phyloP scores from a whole-genome alignment of 2,113 vertebrate species.

The Hippolais icterina region DNA sequence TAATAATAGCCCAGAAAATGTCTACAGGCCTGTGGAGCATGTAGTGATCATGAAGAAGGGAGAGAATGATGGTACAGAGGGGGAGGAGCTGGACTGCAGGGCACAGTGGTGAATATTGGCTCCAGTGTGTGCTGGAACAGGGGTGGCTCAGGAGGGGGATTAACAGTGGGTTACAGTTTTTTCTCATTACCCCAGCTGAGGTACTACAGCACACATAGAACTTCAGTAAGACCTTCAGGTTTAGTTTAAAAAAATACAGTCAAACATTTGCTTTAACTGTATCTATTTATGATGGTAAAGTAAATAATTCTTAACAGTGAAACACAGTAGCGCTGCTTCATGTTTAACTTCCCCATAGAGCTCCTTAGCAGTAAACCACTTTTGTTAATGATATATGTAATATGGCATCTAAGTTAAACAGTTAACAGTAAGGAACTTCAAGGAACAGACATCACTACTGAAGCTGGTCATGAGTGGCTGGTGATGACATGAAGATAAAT shows the following conservation, averaged over 20 bases:
- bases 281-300: neutral
- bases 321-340: neutral
- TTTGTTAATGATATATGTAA: neutral
- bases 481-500: slow-evolving; percentile 73
- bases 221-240: neutral
- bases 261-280: neutral
- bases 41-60: neutral
- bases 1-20: neutral
- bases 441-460: slow-evolving; percentile 50
- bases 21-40: neutral
- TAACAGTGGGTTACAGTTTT: neutral
- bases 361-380: neutral
- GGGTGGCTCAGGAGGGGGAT: neutral
- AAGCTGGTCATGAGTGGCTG: slow-evolving; percentile 52
- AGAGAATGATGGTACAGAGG: no score
- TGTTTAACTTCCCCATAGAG: neutral
- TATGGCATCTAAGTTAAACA: neutral
- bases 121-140: neutral
- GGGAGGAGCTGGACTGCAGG: neutral
- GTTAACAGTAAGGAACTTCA: slow-evolving; percentile 11
- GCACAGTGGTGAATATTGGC: neutral
- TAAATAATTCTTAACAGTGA: neutral
- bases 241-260: neutral
- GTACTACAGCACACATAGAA: neutral
- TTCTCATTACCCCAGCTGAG: neutral